Evolutionary conservation across 1,140 invertebrate genomes (phyloP).

Genomic region (Bilobella aurantiaca): DNA sequence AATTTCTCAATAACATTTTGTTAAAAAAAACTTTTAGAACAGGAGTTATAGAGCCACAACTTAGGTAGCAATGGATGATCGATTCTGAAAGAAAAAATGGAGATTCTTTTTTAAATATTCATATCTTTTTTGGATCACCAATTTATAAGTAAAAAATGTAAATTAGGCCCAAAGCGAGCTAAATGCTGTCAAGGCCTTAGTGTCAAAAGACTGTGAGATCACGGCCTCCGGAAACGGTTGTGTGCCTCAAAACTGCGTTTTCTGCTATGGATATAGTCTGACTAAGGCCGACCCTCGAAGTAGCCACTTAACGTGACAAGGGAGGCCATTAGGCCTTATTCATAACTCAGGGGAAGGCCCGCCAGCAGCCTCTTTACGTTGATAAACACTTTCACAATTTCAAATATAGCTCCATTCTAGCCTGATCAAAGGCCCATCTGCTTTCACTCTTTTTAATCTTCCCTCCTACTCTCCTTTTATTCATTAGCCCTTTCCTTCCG

Average conservation of each 20-base stretch:
- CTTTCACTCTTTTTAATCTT: no score
- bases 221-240: no score
- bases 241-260: no score
- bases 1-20: no score
- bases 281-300: no score
- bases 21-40: background rate
- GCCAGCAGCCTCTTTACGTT: no score
- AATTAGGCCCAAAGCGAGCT: background rate
- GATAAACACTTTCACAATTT: no score
- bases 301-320: no score
- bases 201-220: no score
- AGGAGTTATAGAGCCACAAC: background rate
- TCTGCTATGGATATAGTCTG: no score
- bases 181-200: no score
- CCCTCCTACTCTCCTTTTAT: background rate
- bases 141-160: background rate
- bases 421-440: background rate
- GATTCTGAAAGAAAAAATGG: background rate
- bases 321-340: background rate
- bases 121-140: background rate
- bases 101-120: background rate
- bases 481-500: background rate
- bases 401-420: background rate
- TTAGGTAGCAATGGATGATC: background rate
- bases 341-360: background rate